These are phyloP conservation scores for Mus caroli DNA, from an alignment of 2,797 vertebrate genomes.

Conservation along the genomic window DNA sequence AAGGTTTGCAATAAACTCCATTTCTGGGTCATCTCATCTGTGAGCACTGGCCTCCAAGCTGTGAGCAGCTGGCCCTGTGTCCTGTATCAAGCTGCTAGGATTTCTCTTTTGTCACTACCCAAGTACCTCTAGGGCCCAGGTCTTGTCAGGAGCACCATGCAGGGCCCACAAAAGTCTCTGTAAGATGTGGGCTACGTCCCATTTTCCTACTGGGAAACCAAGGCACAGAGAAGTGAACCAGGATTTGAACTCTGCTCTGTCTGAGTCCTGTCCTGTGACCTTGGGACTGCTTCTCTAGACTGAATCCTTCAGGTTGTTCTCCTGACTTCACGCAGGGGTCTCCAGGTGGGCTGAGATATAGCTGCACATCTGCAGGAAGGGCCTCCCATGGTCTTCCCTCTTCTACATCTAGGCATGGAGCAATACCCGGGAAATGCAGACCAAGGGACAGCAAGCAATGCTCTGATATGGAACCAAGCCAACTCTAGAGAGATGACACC, in stretches of 20 bases:
- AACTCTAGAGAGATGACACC: rapidly evolving
- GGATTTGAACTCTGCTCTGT: not conserved
- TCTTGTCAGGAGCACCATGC: rapidly evolving
- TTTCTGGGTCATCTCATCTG: not conserved
- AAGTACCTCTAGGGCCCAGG: rapidly evolving
- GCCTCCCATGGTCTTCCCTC: rapidly evolving
- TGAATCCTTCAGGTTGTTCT: rapidly evolving
- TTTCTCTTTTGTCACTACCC: not conserved
- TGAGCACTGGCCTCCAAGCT: not conserved
- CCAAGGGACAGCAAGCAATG: no score
- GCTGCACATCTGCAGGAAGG: not conserved
- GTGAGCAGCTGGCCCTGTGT: not conserved
- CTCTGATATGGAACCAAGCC: no score
- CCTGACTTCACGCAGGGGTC: not conserved
- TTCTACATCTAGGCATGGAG: not conserved
- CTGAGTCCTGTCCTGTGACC: not conserved
- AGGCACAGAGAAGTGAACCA: not conserved
- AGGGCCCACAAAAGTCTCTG: not conserved
- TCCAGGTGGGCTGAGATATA: not conserved
- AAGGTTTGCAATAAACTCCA: not conserved
- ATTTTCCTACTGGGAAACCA: not conserved
- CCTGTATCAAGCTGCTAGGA: not conserved
- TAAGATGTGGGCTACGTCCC: no score
- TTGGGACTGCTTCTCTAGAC: rapidly evolving
- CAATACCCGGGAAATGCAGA: no score